Evolutionary conservation across 2,113 vertebrate species (phyloP).

Genomic region (Phalacrocorax pelagicus): DNA sequence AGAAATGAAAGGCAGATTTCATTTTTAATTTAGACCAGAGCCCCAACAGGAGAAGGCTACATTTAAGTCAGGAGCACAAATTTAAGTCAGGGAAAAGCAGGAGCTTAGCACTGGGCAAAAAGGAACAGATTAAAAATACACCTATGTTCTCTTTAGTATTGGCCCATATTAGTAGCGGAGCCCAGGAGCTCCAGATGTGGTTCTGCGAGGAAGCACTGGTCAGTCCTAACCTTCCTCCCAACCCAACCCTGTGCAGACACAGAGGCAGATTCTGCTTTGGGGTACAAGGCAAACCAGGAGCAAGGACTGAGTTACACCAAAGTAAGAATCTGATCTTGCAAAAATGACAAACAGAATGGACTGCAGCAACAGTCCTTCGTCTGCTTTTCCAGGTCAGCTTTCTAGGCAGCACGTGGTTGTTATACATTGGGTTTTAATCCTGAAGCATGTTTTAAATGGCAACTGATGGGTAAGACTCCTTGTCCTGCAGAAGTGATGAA

Average conservation of each 20-base stretch:
- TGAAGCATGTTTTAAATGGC: neutral
- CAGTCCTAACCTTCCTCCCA: neutral
- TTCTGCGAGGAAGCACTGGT: neutral
- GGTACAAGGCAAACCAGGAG: neutral
- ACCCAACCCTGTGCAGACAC: neutral
- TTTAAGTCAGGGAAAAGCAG: neutral
- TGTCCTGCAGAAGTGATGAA: neutral
- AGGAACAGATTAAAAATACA: neutral
- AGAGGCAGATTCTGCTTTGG: neutral
- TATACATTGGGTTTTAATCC: neutral
- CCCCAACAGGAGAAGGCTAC: neutral
- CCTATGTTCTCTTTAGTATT: neutral
- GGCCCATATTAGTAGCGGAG: no score
- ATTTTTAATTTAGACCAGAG: neutral
- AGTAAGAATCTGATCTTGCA: neutral
- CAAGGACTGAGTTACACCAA: neutral
- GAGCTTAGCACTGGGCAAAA: neutral
- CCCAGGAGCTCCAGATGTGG: neutral
- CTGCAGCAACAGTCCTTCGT: neutral
- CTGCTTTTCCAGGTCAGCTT: neutral
- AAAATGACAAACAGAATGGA: neutral
- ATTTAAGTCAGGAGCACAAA: neutral
- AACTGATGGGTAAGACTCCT: neutral
- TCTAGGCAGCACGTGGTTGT: neutral
- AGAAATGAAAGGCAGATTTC: neutral